Base-by-base conservation (phyloP, 2,113 vertebrate genomes). In the Marmota monax region DNA sequence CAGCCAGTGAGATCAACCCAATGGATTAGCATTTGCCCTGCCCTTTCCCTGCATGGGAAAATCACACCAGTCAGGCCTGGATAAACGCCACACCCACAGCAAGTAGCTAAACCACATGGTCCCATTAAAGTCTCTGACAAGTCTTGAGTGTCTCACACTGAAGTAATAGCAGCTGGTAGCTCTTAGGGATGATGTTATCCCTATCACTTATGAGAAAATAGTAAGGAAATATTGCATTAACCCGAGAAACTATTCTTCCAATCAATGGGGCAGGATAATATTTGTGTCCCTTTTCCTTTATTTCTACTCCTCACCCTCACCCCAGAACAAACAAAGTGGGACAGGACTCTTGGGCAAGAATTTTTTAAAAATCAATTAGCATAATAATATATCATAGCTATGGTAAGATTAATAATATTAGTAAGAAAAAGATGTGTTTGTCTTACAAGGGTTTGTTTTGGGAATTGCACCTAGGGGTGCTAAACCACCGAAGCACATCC, bases 341-440 rank as follows among this genome's bases (percentile, higher is more conserved):
- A 48, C 16, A 78, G 2, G n/a, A 2, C 11, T 32, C 51, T 89
- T 39, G n/a, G 67, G 72, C 45, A 61, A 86, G 72, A 82, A 51
- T 23, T 63, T 39, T 70, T 90, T 73, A 65, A 90, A 79, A 20
- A 45, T 73, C 70, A 84, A n/a, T 63, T 92, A 90, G 79, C 82
- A 79, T 39, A 92, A 74, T 56, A 80, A 32, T 11, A 74, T 58
- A 77, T 23, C 13, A 48, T 2, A 63, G 48, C 51, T 84, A 20
- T 70, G 29, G 32, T 20, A 82, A 42, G 78, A 45, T 29, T 48
- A 45, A 51, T 51, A 51, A 51, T 51, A 51, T 51, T 12, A 96
- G 48, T 23, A 74, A 87, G 76, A 89, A 63, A 78, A 93, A 63
- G 67, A 53, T n/a, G 11, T 29, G 22, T 89, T 89, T 84, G n/a